Conservation (phyloP, 2,888 invertebrate genomes). For the Volucella zonaria region DNA sequence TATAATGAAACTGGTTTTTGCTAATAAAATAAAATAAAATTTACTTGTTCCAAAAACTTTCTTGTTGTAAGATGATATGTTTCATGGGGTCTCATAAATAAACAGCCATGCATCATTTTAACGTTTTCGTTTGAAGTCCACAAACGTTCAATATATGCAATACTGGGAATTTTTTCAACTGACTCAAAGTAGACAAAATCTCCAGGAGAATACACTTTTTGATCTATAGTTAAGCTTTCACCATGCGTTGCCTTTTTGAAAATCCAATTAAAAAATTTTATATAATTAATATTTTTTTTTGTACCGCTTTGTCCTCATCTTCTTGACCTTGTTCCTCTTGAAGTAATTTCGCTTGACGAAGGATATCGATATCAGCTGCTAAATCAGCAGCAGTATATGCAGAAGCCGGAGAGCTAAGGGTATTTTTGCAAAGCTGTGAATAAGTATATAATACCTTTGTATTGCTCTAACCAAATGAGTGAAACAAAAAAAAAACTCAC, state of each 20-base stretch:
- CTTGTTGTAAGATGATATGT: conserved; percentile 97
- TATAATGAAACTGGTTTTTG: not conserved
- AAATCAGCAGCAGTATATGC: conserved; percentile 91
- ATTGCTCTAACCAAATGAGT: not conserved
- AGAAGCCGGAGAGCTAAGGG: conserved; percentile 93
- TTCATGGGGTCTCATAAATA: conserved; percentile 95
- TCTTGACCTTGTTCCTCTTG: conserved; percentile 92
- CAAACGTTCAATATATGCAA: conserved; percentile 93
- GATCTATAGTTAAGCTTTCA: conserved; percentile 88
- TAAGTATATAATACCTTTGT: not conserved
- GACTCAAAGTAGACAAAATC: conserved; percentile 95
- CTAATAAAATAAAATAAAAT: not conserved
- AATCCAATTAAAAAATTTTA: not conserved
- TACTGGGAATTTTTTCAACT: conserved; percentile 86
- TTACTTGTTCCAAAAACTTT: conserved; percentile 93
- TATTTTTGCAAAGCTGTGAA: conserved; percentile 88
- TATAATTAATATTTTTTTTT: not conserved
- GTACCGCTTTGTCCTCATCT: conserved; percentile 83
- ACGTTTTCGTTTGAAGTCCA: conserved; percentile 93
- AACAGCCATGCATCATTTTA: conserved; percentile 95
- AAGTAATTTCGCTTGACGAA: conserved; percentile 89
- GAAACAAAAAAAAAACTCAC: conserved; percentile 21
- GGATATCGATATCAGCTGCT: conserved; percentile 88
- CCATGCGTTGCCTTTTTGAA: conserved; percentile 81
- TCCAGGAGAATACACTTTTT: conserved; percentile 90